Conservation (phyloP, 2,797 vertebrate species). For the Spinus olivaceus region DNA sequence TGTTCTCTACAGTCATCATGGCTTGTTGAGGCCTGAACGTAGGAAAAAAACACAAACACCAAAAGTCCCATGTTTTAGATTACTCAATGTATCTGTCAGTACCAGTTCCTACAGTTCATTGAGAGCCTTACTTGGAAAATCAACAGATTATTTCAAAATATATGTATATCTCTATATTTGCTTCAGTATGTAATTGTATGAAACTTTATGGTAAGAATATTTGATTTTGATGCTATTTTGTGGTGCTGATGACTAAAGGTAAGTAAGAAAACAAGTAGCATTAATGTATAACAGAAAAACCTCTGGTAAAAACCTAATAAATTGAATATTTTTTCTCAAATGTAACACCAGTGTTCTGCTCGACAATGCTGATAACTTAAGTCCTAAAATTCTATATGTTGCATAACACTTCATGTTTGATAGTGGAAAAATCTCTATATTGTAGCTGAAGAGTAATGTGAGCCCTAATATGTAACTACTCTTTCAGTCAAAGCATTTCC, state of each 20-base stretch:
- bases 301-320: neutral
- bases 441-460: neutral
- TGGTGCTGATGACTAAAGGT: neutral
- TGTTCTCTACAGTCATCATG: neutral
- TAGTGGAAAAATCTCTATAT: neutral
- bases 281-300: neutral
- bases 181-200: neutral
- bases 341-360: neutral
- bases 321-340: neutral
- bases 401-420: neutral
- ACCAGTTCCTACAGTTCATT: neutral
- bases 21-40: accelerated
- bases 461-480: accelerated
- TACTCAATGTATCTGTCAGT: neutral
- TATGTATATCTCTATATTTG: neutral
- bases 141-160: neutral
- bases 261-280: neutral
- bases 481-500: neutral
- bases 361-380: neutral
- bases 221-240: neutral
- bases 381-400: neutral
- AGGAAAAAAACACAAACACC: neutral
- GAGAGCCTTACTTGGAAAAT: neutral
- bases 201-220: neutral
- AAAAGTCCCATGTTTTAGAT: neutral